Base-by-base conservation (phyloP, 2,797 vertebrate genomes). In the Tangara arthus region DNA sequence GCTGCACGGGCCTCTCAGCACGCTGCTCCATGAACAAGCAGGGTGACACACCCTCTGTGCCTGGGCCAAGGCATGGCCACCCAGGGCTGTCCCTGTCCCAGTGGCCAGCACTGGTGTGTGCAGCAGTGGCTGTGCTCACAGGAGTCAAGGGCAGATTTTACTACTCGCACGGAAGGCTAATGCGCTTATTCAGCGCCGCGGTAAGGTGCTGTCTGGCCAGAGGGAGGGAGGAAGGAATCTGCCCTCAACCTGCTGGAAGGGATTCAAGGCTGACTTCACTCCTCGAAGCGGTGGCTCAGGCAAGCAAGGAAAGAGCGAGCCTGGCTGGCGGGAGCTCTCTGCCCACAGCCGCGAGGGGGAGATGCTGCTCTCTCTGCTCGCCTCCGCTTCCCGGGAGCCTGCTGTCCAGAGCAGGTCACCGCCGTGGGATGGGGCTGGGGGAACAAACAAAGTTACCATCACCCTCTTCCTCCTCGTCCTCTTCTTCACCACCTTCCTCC, bases 381-480 rank as follows among this genome's bases (percentile, higher is more conserved):
- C 41, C 52, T 55, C 41, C 0, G 8, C 39, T 71, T 52, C 32
- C 49, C 0, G 0, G 14, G 34, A 72, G n/a, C 15, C 75, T 10
- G 42, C 56, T 30, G n/a, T 7, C 49, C 47, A 18, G n/a, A 46
- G 35, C 50, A 61, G 60, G 44, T 75, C 4, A 1, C 10, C 0
- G 4, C 12, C 2, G 0, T 7, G 46, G 20, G 6, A 42, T 14
- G 4, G 63, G 44, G 14, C 0, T 0, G 42, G 56, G 28, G 19
- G 18, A 81, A 77, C 39, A 71, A 78, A 68, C 57, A 82, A 94
- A 93, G 92, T 87, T 95, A 99, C 99, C 99, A 88, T 99, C 99
- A 96, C 98, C 99, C 46, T 99, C 99, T 96, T 99, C 99, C 69
- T 98, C 98, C 64, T 98, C 98, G 42, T 98, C 98, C 55, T 98